These are phyloP conservation scores for Nasonia giraulti DNA, from an alignment of 1,140 invertebrate genomes.

Conservation along the genomic window DNA sequence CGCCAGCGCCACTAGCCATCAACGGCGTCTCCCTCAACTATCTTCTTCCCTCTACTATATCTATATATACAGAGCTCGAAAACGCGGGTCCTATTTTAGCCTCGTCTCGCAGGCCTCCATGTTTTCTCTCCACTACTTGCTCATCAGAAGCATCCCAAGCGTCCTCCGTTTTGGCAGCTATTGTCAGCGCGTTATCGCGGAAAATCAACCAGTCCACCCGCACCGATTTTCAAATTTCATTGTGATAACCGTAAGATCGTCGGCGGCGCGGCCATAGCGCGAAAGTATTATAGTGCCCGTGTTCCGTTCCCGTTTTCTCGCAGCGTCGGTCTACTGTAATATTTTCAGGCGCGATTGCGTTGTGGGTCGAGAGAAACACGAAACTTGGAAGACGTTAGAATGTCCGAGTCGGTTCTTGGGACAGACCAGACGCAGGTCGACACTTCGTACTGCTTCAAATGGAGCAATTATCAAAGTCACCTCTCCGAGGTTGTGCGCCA, in stretches of 20 bases:
- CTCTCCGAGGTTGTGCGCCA: conserved; percentile 70
- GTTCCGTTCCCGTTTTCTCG: conserved; percentile 57
- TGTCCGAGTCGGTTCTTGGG: conserved; percentile 22
- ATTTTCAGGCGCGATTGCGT: conserved; percentile 12
- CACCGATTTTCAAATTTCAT: background rate
- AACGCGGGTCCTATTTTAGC: background rate
- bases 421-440: conserved; percentile 1
- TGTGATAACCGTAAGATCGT: background rate
- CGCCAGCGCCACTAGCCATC: too few relatives aligned
- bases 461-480: conserved; percentile 77
- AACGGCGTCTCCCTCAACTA: too few relatives aligned
- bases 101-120: background rate
- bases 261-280: conserved; percentile 22
- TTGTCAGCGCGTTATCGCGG: background rate
- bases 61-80: background rate
- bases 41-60: too few relatives aligned
- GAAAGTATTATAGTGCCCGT: conserved; percentile 27
- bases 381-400: conserved; percentile 25
- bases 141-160: background rate
- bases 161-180: too few relatives aligned
- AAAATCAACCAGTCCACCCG: background rate
- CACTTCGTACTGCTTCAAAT: conserved; percentile 74
- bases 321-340: background rate
- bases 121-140: background rate
- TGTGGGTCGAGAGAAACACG: conserved; percentile 28